Evolutionary conservation across 2,888 invertebrate species (phyloP).

Genomic region (Harpagoxenus sublaevis): DNA sequence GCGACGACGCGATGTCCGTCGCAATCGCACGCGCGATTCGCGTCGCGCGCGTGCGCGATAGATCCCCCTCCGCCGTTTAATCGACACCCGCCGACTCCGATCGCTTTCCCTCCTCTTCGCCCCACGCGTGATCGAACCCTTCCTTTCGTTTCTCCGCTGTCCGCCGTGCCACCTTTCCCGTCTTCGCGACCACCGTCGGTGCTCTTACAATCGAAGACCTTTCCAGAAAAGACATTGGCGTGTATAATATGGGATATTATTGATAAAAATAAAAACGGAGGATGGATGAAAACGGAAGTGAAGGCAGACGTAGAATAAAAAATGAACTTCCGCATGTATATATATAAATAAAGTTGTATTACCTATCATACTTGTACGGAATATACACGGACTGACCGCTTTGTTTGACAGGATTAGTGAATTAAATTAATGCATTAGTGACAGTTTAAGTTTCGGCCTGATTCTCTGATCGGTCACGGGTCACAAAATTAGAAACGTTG

Average conservation of each 20-base stretch:
- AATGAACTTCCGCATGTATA: not conserved
- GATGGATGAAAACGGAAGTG: not conserved
- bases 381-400: conserved; percentile 72
- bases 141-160: conserved; percentile 21
- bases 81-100: conserved; percentile 47
- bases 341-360: conserved; percentile 79
- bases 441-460: conserved; percentile 39
- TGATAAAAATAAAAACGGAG: not conserved
- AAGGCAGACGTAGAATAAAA: not conserved
- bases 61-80: conserved; percentile 55
- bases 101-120: conserved; percentile 38
- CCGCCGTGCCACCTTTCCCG: not conserved
- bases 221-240: not conserved
- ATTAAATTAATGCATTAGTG: conserved; percentile 61
- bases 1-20: conserved; percentile 63
- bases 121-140: conserved; percentile 19
- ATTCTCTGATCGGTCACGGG: conserved; percentile 2
- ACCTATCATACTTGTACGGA: conserved; percentile 74
- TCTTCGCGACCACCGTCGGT: not conserved
- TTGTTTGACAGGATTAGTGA: conserved; percentile 53
- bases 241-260: not conserved
- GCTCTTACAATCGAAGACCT: conserved; percentile 1
- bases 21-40: conserved; percentile 60
- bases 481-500: conserved; percentile 81
- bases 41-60: conserved; percentile 78